Evolutionary conservation across 1,140 invertebrate genomes (phyloP), one percentile per base, ranked within the genome.

Genomic region (Tetranychus urticae): DNA sequence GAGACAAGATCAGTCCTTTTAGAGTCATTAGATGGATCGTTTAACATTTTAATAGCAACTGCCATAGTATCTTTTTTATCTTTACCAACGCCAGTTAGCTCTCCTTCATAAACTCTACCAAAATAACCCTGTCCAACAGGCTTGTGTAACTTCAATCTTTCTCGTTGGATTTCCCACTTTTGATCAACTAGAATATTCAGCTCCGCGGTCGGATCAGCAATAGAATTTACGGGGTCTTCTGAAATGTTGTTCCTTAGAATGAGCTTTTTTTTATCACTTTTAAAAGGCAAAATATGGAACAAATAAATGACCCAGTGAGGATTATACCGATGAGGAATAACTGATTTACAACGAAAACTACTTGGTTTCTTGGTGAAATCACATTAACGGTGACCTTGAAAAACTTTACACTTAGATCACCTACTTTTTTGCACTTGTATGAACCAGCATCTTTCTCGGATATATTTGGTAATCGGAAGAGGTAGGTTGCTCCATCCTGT

Each of bases 71-170:
- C 97, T 48, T 80, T 80, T 31, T 79, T 77, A 65, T 83, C 83
- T 46, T 82, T 70, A 1, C n/a, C n/a, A 46, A 86, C 76, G 1
- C 82, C 81, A 45, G 77, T 73, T 0, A 83, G 85, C 66, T 90
- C 84, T 1, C 83, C 92, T 69, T 84, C 82, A 1, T 91, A 81
- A 0, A 96, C 91, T 68, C 89, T 85, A 0, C 91, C 92, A 71
- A 97, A 97, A 10, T 90, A 90, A 4, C 92, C 91, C 83, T 0
- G 88, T 56, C 55, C 55, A 37, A 56, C 12, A 37, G 34, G 55
- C 55, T 56, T 56, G 35, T 33, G 86, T 5, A 96, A 68, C 0
- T 69, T 68, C 1, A 46, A 58, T 13, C 35, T 58, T 31, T 87
- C 81, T 62, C 90, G 73, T 0, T 83, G 78, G 55, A 94, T 82